Evolutionary conservation across 2,797 vertebrate species (phyloP).

Genomic region (Galaxias olidus): DNA sequence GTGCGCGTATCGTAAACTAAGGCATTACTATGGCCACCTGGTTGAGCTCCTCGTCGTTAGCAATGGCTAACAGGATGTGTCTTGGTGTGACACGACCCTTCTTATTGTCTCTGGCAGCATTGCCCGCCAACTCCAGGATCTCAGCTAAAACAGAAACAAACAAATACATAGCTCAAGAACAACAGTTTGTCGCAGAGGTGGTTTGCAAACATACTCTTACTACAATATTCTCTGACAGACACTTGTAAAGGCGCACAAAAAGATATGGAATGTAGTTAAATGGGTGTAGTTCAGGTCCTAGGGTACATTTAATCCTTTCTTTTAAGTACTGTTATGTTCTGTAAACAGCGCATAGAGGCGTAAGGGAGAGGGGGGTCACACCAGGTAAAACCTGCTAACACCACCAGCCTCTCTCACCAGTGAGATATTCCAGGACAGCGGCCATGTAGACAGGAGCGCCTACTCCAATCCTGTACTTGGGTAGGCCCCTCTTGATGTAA

Average conservation of each 20-base stretch:
- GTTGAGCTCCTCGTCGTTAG: slow-evolving; percentile 97
- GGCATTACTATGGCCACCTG: slow-evolving; percentile 76
- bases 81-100: slow-evolving; percentile 96
- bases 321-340: no score
- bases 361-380: no score
- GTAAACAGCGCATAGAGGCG: no score
- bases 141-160: slow-evolving; percentile 79
- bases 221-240: not conserved
- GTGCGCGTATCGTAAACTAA: no score
- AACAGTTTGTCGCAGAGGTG: no score
- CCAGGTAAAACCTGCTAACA: not conserved
- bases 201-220: no score
- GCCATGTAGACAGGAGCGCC: slow-evolving; percentile 97
- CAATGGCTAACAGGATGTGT: slow-evolving; percentile 90
- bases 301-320: no score
- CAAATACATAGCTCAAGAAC: not conserved
- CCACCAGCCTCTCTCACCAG: slow-evolving; percentile 80
- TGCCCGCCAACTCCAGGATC: slow-evolving; percentile 97
- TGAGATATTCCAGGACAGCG: slow-evolving; percentile 95
- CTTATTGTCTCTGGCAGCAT: slow-evolving; percentile 98
- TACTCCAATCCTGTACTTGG: slow-evolving; percentile 95
- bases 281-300: no score
- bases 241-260: not conserved
- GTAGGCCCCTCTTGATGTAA: slow-evolving; percentile 94
- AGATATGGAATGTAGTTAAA: not conserved